These are phyloP conservation scores for Gambusia yucatana DNA, from an alignment of 2,797 vertebrate genomes.

Conservation along the genomic window DNA sequence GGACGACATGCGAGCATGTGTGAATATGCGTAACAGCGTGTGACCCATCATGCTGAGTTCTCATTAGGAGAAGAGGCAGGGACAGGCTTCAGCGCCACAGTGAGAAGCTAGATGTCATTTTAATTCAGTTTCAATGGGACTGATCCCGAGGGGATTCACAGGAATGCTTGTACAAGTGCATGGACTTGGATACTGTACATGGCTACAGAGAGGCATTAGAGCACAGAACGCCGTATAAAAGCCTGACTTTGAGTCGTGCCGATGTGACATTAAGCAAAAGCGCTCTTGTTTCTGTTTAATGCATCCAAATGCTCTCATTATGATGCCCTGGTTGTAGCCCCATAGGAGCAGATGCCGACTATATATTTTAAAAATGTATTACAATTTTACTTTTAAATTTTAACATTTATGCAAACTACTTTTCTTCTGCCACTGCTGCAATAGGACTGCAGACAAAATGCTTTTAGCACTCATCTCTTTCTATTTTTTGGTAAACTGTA, in stretches of 20 bases:
- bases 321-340: neutral
- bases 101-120: slow-evolving; percentile 56
- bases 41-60: slow-evolving; percentile 43
- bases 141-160: slow-evolving; percentile 47
- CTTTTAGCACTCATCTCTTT: neutral
- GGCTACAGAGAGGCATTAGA: slow-evolving; percentile 12
- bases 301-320: neutral
- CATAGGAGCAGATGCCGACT: neutral
- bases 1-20: slow-evolving; percentile 10
- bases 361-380: neutral
- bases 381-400: neutral
- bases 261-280: neutral
- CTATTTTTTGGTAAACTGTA: neutral
- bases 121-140: slow-evolving; percentile 58
- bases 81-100: slow-evolving; percentile 47
- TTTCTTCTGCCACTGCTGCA: neutral
- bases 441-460: neutral
- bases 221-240: slow-evolving; percentile 24
- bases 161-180: slow-evolving; percentile 9
- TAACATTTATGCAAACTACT: neutral
- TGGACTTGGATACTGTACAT: neutral
- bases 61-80: slow-evolving; percentile 46
- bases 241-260: slow-evolving; percentile 1
- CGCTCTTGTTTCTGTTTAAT: neutral
- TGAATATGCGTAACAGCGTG: slow-evolving; percentile 22